Base-by-base conservation (phyloP, 2,113 vertebrate species). In the Ictalurus punctatus region DNA sequence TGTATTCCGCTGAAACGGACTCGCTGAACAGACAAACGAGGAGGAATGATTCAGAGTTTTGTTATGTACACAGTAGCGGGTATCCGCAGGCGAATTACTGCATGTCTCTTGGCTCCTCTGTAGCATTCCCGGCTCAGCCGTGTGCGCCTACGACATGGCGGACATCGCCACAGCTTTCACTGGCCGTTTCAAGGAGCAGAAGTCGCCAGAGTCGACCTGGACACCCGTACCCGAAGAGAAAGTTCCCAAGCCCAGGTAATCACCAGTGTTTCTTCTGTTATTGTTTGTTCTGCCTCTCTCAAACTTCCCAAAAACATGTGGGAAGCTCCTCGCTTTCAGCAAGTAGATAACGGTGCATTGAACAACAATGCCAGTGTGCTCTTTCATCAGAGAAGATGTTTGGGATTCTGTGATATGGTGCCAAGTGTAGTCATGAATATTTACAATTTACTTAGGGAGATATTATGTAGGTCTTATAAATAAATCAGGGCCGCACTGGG, bases 181-280 rank as follows among this genome's bases (percentile, higher is more conserved):
- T 27, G 98, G 98, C 59, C 97, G 98, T 92, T 99, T 99, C 96
- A 99, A 99, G 94, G 98, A 99, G 86, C 98, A 99, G 93, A 99
- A 99, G 94, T 99, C 98, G 85, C 96, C 97, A 0, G 98, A 99
- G 92, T 99, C 98, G 87, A 99, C 98, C 56, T 99, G 98, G 98
- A 99, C 98, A 1, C 97, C 98, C 65, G 97, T 99, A 93, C 98
- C 98, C 58, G 98, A 99, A 34, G 98, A 99, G 52, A 96, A 94
- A 91, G 97, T 99, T 92, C 98, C 98, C 84, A 98, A 97, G 89
- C 98, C 98, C 91, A 98, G 98, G 98, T 99, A 97, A 34, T 27
- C 23, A 16, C 9, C 4, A 16, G 7, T 44, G 14, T 19, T 37
- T 23, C 34, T 79, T 40, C 19, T 7, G 27, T 6, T 83, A 9